Evolutionary conservation across 2,113 vertebrate species (phyloP).

Genomic region (Phainopepla nitens): DNA sequence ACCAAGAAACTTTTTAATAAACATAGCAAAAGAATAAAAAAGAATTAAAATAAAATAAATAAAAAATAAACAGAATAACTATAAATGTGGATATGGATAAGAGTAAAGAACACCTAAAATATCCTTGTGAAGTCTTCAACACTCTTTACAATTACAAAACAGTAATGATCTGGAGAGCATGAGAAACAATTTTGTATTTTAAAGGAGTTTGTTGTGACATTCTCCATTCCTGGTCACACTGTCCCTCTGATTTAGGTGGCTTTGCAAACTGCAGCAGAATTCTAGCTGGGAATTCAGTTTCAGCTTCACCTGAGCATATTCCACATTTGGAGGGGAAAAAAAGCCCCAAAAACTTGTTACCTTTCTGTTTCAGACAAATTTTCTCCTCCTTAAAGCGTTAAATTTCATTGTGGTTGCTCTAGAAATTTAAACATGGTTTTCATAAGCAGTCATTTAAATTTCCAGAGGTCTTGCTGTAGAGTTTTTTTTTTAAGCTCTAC

Average conservation of each 20-base stretch:
- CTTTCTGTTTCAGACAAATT: not conserved
- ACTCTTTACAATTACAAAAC: not conserved
- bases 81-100: not conserved
- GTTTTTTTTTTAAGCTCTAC: not conserved
- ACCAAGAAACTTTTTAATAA: not conserved
- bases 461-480: not conserved
- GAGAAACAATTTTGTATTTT: not conserved
- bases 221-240: not conserved
- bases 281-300: not conserved
- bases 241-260: not conserved
- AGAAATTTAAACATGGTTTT: not conserved
- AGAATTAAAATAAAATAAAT: no score
- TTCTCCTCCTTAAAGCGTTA: not conserved
- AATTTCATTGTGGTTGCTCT: not conserved
- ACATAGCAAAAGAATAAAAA: not conserved
- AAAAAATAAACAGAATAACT: no score
- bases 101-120: not conserved
- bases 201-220: not conserved
- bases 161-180: not conserved
- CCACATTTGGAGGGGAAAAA: not conserved
- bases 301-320: not conserved
- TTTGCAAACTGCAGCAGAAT: not conserved
- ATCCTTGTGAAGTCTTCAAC: not conserved
- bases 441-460: not conserved
- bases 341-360: fast-evolving